Conservation (phyloP, 2,797 vertebrate genomes). For the Phrynocephalus vlangalii region DNA sequence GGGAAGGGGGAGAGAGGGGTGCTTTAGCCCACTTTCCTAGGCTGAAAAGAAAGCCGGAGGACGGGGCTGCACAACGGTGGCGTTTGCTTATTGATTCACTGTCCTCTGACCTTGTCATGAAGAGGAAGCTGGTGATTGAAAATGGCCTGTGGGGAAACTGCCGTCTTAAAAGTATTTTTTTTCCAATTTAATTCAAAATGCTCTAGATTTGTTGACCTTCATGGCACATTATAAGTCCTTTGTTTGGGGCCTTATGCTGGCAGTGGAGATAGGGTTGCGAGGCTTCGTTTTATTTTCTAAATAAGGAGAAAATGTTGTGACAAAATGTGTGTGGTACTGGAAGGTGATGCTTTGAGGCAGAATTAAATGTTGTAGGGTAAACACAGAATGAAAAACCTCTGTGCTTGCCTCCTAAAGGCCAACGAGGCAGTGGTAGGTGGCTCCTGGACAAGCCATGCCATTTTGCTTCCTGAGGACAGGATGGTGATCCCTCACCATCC, state of each 20-base stretch:
- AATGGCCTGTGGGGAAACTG: constrained; percentile 11
- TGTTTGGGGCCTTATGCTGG: background rate
- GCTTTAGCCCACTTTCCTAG: background rate
- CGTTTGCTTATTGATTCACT: constrained; percentile 17
- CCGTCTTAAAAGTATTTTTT: constrained; percentile 18
- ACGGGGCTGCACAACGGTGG: background rate
- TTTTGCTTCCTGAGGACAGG: background rate
- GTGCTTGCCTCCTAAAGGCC: background rate
- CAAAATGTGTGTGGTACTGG: background rate
- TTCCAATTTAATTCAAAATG: constrained; percentile 17
- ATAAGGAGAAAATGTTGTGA: background rate
- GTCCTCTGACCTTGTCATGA: background rate
- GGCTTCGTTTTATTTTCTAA: background rate
- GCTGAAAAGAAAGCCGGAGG: background rate
- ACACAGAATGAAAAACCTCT: background rate
- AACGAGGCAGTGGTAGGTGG: too few species aligned
- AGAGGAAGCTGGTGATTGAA: constrained; percentile 6
- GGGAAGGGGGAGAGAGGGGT: background rate
- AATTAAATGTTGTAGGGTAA: background rate
- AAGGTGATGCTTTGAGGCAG: background rate
- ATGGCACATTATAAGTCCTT: background rate
- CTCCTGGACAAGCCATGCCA: background rate
- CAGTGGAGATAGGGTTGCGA: background rate
- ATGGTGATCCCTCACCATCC: background rate
- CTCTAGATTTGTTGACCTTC: background rate